phyloP scores from a whole-genome alignment of 2,113 vertebrate genomes.

The Okapia johnstoni region DNA sequence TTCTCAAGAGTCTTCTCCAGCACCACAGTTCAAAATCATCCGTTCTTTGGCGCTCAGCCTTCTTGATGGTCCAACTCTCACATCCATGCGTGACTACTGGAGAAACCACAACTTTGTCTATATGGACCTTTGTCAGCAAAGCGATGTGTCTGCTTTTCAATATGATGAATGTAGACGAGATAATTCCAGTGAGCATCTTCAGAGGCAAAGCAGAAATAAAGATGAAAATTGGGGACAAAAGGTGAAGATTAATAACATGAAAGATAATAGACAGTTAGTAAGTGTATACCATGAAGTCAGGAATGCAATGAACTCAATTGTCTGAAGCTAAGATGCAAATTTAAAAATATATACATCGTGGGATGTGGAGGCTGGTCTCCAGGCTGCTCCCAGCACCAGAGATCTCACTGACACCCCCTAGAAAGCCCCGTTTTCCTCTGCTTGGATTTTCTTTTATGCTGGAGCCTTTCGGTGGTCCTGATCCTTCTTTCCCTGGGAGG shows the following conservation, averaged over 20 bases:
- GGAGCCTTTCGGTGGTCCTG: rapidly evolving
- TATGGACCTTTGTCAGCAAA: not conserved
- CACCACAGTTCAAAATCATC: not conserved
- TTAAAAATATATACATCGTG: rapidly evolving
- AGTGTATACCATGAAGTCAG: rapidly evolving
- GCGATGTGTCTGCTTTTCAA: not conserved
- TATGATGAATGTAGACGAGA: not conserved
- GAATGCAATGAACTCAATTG: rapidly evolving
- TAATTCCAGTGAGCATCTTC: rapidly evolving
- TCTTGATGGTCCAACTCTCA: not conserved
- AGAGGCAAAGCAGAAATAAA: not conserved
- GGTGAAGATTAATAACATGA: rapidly evolving
- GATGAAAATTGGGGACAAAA: rapidly evolving
- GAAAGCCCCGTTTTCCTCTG: rapidly evolving
- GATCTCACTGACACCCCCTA: not conserved
- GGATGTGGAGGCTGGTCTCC: not conserved
- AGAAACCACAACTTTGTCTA: not conserved
- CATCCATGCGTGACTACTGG: not conserved
- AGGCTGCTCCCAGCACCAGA: rapidly evolving
- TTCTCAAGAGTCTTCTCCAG: not conserved
- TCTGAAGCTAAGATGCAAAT: not conserved
- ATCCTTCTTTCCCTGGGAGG: not conserved
- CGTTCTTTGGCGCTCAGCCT: not conserved
- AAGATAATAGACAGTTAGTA: not conserved
- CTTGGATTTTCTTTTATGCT: rapidly evolving